These are phyloP conservation scores for Drosophila hamatofila DNA, from an alignment of 2,888 invertebrate species.

Conservation along the genomic window DNA sequence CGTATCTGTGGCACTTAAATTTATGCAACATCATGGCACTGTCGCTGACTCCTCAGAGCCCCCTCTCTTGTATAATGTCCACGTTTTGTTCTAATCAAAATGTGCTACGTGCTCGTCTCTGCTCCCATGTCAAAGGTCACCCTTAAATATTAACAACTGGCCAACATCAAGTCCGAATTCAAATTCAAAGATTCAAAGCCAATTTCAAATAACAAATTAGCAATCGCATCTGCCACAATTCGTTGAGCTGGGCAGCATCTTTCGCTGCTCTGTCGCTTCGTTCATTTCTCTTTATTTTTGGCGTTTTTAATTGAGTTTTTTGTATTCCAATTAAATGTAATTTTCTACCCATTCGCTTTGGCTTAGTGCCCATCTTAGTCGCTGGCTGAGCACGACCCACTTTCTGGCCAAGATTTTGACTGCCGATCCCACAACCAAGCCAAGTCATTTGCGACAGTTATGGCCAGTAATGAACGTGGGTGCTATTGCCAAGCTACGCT, in stretches of 20 bases:
- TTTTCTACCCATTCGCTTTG: conserved; percentile 55
- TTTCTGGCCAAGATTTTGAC: conserved; percentile 43
- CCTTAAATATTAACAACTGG: conserved; percentile 41
- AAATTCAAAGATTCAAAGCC: neutral
- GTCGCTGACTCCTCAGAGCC: conserved; percentile 26
- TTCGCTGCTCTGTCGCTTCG: conserved; percentile 1
- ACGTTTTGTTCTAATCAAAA: conserved; percentile 72
- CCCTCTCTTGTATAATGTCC: conserved; percentile 32
- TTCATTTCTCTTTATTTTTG: conserved; percentile 22
- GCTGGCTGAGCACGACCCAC: conserved; percentile 59
- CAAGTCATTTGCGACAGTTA: conserved; percentile 34
- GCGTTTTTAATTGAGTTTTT: conserved; percentile 55
- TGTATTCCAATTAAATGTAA: conserved; percentile 64
- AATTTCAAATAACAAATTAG: conserved; percentile 14
- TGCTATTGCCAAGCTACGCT: conserved; percentile 15
- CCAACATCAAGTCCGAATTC: conserved; percentile 2
- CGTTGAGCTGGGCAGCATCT: conserved; percentile 8
- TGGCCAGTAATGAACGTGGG: conserved; percentile 36
- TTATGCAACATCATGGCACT: conserved; percentile 78
- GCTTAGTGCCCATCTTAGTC: conserved; percentile 17
- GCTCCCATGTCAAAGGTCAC: conserved; percentile 48
- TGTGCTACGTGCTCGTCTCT: conserved; percentile 64
- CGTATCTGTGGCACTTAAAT: conserved; percentile 77
- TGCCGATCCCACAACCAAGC: conserved; percentile 13
- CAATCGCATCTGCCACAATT: conserved; percentile 27